phyloP scores from a whole-genome alignment of 2,113 vertebrate species.

The Neolamprologus falcicula region DNA sequence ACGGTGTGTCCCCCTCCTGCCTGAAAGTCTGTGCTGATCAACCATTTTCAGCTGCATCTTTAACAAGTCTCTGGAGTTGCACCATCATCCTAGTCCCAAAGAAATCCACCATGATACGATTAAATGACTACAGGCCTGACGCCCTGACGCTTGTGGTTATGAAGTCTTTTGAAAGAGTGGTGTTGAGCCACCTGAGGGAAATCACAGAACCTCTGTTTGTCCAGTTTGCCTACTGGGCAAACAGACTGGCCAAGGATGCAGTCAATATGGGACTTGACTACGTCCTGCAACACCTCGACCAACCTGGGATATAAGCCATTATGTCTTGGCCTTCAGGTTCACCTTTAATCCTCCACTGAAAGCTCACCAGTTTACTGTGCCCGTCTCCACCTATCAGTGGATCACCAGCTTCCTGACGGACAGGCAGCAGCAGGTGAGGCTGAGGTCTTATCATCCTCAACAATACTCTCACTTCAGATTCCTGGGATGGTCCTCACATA shows the following conservation, averaged over 20 bases:
- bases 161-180: neutral
- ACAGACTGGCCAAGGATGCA: neutral
- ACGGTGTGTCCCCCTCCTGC: fast-evolving
- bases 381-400: neutral
- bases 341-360: neutral
- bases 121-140: neutral
- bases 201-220: neutral
- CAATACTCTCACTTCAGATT: neutral
- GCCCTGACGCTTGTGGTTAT: fast-evolving
- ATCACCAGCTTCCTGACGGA: neutral
- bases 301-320: neutral
- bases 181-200: neutral
- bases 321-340: neutral
- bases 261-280: neutral
- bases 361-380: neutral
- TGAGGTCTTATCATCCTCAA: neutral
- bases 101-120: neutral
- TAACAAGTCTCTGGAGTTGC: fast-evolving
- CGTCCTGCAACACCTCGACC: neutral
- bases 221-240: neutral
- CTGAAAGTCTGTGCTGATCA: neutral
- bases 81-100: neutral
- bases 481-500: neutral
- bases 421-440: neutral
- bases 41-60: neutral